Evolutionary conservation across 2,797 vertebrate genomes (phyloP), one percentile per base, ranked within the genome.

Genomic region (Crocodylus rhombifer): DNA sequence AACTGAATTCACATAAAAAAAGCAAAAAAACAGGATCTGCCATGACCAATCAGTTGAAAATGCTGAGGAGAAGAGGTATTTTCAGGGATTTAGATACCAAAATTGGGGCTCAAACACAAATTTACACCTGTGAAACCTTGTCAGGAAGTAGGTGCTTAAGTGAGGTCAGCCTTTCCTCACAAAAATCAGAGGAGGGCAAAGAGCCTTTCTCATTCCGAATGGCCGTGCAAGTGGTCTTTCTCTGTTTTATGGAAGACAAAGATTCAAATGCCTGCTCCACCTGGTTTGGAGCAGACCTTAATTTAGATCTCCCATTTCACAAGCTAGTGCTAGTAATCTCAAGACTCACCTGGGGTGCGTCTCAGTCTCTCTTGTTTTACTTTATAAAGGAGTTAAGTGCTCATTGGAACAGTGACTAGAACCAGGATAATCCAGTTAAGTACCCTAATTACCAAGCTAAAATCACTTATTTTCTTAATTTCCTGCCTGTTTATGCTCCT

Each of bases 381-480:
- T 3, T 5, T 17, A n/a, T 30, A 82, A 69, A 74, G 8, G 4
- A 93, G 12, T 62, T 82, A 73, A 84, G 77, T 51, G 80, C 6
- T 15, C 14, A 0, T 1, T 17, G 14, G 17, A 76, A 13, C 3
- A 14, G 1, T 28, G 0, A 58, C 28, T 65, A n/a, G 58, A 25
- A 30, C 36, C 1, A 3, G 8, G 42, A 51, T 23, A 13, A 78
- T 90, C 33, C 30, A 61, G 2, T 18, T 61, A 2, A 4, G 3
- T 51, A 20, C 7, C 21, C 58, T 30, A 51, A 51, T 56, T 58
- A 30, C 13, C 60, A 51, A 55, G 6, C 30, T 87, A 80, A 57
- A 77, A 36, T 63, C 14, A 86, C 85, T 89, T 65, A 21, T 3
- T 83, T 85, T n/a, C 28, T 1, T 1, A 57, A 16, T 76, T 7